Conservation (phyloP, 2,888 invertebrate genomes). For the Strigamia transsilvanica region DNA sequence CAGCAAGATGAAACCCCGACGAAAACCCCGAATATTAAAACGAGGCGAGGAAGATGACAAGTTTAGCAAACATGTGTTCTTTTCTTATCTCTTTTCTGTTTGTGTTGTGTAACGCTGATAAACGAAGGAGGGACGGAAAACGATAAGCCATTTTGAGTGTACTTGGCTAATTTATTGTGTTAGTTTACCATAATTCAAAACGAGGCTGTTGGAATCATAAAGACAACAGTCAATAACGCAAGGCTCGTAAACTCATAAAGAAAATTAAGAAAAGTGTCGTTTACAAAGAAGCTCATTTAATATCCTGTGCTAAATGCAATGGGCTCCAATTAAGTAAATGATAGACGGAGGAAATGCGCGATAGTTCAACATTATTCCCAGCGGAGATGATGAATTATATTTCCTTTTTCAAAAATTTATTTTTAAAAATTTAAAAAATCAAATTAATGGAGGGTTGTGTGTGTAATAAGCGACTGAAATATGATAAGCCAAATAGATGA, state of each 20-base stretch:
- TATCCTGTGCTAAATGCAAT: slow-evolving; percentile 24
- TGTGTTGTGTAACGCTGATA: not conserved
- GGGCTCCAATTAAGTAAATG: slow-evolving; percentile 23
- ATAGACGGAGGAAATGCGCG: slow-evolving; percentile 26
- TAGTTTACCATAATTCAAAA: not conserved
- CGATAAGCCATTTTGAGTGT: not conserved
- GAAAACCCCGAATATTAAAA: not conserved
- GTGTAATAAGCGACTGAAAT: no score
- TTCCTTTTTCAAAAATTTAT: not conserved
- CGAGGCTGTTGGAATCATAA: not conserved
- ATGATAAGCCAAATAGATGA: not conserved
- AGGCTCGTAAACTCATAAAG: slow-evolving; percentile 5
- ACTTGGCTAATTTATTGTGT: not conserved
- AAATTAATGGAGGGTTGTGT: no score
- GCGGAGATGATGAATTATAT: not conserved
- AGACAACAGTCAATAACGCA: not conserved
- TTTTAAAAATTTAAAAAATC: not conserved
- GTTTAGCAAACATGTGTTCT: not conserved
- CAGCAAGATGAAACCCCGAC: not conserved
- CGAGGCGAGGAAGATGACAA: not conserved
- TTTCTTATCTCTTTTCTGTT: not conserved
- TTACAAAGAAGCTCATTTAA: slow-evolving; percentile 37
- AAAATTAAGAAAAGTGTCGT: slow-evolving; percentile 11
- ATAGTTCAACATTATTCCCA: slow-evolving; percentile 4
- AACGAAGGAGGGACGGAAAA: not conserved